phyloP scores from a whole-genome alignment of 2,888 invertebrate species.

The Archips crataeganus region DNA sequence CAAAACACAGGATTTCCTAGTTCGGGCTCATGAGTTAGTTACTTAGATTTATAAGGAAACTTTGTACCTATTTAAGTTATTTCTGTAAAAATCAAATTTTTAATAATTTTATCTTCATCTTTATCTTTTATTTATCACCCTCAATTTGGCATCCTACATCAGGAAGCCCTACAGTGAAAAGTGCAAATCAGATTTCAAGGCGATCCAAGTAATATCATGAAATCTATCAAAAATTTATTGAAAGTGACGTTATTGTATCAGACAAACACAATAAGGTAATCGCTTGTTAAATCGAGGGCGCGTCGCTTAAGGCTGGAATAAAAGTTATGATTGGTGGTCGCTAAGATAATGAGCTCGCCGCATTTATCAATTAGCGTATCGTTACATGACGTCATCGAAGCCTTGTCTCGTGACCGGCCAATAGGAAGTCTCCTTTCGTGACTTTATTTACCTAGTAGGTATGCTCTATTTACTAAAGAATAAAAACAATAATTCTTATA shows the following conservation, averaged over 20 bases:
- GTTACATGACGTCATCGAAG: constrained; percentile 50
- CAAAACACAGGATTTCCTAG: too few species aligned
- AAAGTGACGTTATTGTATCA: constrained; percentile 2
- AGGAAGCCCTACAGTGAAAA: too few species aligned
- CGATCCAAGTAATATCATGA: neutral
- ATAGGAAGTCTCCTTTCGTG: constrained; percentile 45
- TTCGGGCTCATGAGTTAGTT: too few species aligned
- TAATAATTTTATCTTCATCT: too few species aligned
- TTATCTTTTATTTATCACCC: too few species aligned
- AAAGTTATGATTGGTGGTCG: constrained; percentile 55
- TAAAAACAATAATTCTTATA: too few species aligned
- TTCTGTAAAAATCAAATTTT: too few species aligned
- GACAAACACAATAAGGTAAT: constrained; percentile 13
- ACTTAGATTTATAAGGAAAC: too few species aligned
- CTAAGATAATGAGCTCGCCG: constrained; percentile 52
- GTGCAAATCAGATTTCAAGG: too few species aligned
- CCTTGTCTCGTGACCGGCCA: constrained; percentile 46
- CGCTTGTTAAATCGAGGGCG: constrained; percentile 13
- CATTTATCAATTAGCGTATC: constrained; percentile 47
- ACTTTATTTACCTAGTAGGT: neutral
- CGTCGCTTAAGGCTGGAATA: constrained; percentile 37
- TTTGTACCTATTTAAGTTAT: too few species aligned
- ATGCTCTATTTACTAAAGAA: too few species aligned
- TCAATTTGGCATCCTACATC: too few species aligned
- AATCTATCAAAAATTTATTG: neutral